phyloP scores from a whole-genome alignment of 2,113 vertebrate species.

The Myiozetetes cayanensis region DNA sequence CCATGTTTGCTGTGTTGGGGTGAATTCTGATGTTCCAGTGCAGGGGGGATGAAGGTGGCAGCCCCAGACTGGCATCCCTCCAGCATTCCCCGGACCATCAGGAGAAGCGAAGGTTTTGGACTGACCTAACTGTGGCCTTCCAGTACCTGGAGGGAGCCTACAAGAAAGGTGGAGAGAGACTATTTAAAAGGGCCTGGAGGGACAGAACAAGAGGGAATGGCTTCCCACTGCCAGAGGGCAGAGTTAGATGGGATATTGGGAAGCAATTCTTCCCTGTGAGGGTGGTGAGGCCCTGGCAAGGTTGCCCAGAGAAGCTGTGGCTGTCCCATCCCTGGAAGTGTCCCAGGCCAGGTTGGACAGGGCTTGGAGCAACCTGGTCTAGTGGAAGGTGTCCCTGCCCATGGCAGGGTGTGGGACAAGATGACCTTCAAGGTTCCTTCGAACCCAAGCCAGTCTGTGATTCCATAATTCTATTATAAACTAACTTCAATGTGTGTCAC shows the following conservation, averaged over 20 bases:
- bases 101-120: neutral
- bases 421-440: neutral
- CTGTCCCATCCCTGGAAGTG: neutral
- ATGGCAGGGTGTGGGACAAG: neutral
- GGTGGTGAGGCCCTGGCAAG: neutral
- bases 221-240: neutral
- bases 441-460: neutral
- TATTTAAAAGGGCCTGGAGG: neutral
- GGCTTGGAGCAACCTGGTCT: neutral
- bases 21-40: rapidly evolving
- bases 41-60: rapidly evolving
- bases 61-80: neutral
- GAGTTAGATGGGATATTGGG: neutral
- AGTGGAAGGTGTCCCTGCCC: neutral
- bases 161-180: neutral
- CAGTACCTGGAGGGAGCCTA: neutral
- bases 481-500: too few relatives aligned
- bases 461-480: neutral
- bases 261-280: neutral
- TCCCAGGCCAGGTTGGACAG: neutral
- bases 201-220: neutral
- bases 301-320: neutral
- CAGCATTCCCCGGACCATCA: rapidly evolving
- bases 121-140: neutral
- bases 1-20: neutral